Percentiles rank a stretch among this genome's conserved stretches.
These are phyloP conservation scores for Plusia festucae DNA, from an alignment of 2,888 invertebrate species.

Conservation along the genomic window DNA sequence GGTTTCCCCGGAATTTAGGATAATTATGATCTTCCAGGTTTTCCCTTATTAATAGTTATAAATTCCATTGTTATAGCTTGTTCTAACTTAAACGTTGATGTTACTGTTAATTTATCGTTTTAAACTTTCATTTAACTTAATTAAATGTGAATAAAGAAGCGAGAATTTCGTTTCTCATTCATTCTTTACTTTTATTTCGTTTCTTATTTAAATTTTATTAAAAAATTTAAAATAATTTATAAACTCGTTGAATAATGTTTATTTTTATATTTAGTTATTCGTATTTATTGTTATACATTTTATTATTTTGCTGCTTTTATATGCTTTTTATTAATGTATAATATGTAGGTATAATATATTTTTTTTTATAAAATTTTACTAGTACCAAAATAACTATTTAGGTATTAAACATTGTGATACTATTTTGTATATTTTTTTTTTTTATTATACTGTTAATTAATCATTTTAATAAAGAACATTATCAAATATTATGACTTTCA, in stretches of 20 bases:
- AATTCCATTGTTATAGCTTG: slow-evolving; percentile 12
- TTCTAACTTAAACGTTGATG: background rate
- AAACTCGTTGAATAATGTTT: no score
- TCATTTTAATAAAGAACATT: background rate
- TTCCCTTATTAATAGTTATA: slow-evolving; percentile 17
- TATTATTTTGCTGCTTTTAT: background rate
- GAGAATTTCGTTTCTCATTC: background rate
- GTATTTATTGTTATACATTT: no score
- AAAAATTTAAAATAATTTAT: background rate
- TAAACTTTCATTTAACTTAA: background rate
- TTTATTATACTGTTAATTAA: background rate
- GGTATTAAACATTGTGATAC: background rate
- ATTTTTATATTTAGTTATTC: no score
- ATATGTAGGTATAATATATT: background rate
- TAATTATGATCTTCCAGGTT: slow-evolving; percentile 7
- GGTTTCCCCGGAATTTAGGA: background rate
- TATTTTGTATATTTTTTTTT: background rate
- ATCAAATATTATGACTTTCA: background rate
- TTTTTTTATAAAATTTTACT: background rate
- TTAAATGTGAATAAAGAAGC: background rate
- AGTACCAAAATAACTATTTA: background rate
- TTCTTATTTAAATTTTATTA: background rate
- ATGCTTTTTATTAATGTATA: background rate
- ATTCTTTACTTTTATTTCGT: no score
- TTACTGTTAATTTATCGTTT: background rate